phyloP scores from a whole-genome alignment of 1,140 invertebrate genomes.

The Eriocheir sinensis region DNA sequence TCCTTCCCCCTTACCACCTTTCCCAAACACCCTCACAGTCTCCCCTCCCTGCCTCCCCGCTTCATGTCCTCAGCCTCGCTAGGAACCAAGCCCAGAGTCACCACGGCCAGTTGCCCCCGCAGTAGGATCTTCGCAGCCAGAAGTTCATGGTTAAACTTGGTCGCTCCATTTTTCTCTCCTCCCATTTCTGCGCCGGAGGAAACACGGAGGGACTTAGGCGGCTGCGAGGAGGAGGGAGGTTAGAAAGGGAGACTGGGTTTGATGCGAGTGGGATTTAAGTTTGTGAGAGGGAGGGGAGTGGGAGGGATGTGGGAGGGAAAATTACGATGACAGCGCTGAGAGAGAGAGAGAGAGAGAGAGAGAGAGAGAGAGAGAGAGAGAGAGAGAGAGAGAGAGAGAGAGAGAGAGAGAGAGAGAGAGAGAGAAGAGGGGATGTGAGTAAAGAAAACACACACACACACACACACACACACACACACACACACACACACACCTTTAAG shows the following conservation, averaged over 20 bases:
- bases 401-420: conserved; percentile 10
- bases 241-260: neutral
- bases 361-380: neutral
- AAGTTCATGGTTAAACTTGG: conserved; percentile 17
- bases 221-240: neutral
- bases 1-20: neutral
- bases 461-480: conserved; percentile 22
- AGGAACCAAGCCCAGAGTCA: neutral
- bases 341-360: too few relatives aligned
- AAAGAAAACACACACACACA: too few relatives aligned
- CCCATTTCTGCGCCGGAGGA: neutral
- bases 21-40: neutral
- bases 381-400: conserved; percentile 18
- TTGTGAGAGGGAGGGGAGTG: neutral
- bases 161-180: neutral
- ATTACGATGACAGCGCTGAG: neutral
- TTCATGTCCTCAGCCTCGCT: neutral
- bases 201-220: neutral
- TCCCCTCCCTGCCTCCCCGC: neutral
- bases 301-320: neutral
- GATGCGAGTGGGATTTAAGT: neutral
- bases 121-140: neutral
- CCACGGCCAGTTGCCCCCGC: neutral
- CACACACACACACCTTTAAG: neutral
- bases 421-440: neutral